Evolutionary conservation across 2,888 invertebrate genomes (phyloP).

Genomic region (Archips crataeganus): DNA sequence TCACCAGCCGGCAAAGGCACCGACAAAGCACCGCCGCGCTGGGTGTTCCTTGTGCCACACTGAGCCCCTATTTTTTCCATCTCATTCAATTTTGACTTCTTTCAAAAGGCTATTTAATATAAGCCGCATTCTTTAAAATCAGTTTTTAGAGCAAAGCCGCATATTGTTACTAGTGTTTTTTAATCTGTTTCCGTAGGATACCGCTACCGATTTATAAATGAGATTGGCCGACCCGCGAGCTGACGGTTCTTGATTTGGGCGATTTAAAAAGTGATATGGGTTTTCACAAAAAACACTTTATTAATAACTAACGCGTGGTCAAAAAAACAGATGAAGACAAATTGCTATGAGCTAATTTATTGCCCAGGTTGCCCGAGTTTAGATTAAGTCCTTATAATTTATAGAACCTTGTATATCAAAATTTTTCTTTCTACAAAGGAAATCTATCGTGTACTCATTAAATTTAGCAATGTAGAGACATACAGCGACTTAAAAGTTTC

Average conservation of each 20-base stretch:
- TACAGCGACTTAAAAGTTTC: neutral
- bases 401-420: conserved; percentile 41
- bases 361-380: conserved; percentile 38
- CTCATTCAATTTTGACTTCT: conserved; percentile 86
- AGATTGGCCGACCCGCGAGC: conserved; percentile 64
- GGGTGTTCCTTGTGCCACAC: conserved; percentile 81
- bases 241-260: conserved; percentile 76
- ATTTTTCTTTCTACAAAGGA: neutral
- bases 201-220: conserved; percentile 85
- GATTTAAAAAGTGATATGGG: conserved; percentile 83
- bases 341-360: conserved; percentile 67
- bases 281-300: conserved; percentile 73
- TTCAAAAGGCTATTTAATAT: conserved; percentile 85
- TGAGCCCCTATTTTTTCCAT: conserved; percentile 84
- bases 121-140: conserved; percentile 84
- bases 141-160: conserved; percentile 78
- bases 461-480: neutral
- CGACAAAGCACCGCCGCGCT: conserved; percentile 81
- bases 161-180: conserved; percentile 80
- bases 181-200: conserved; percentile 85
- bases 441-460: conserved; percentile 6
- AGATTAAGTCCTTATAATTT: conserved; percentile 62
- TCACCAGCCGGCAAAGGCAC: conserved; percentile 80
- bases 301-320: conserved; percentile 80
- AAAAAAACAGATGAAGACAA: conserved; percentile 80